A percentile compares a stretch with the other conserved stretches of the same genome.
Conservation (phyloP, 53 echinoderm and acorn worm genomes). For the Holothuria scabra region DNA sequence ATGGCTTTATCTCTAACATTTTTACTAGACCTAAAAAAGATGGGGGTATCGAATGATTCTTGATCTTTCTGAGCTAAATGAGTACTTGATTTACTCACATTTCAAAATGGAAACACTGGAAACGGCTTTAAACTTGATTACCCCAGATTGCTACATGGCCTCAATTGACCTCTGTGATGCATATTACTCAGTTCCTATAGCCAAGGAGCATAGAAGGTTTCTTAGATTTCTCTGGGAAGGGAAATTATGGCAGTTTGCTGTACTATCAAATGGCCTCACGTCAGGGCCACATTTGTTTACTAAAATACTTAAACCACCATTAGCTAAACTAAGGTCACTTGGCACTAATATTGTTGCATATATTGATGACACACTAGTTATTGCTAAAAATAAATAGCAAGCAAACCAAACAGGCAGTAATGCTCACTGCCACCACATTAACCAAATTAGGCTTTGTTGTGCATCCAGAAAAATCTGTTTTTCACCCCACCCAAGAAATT, state of each 20-base stretch:
- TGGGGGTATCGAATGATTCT: too few species aligned
- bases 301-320: constrained; percentile 52
- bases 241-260: constrained; percentile 35
- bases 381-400: too few species aligned
- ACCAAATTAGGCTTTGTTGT: constrained; percentile 2
- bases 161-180: too few species aligned
- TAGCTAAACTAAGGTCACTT: constrained; percentile 19
- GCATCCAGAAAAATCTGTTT: neutral
- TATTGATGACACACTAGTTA: too few species aligned
- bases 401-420: neutral
- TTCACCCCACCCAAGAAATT: neutral
- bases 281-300: constrained; percentile 57
- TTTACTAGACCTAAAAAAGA: constrained; percentile 60
- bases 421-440: neutral
- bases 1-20: constrained; percentile 48
- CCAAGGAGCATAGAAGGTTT: constrained; percentile 41
- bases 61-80: too few species aligned
- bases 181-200: constrained; percentile 51
- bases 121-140: constrained; percentile 28
- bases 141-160: constrained; percentile 52
- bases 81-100: constrained; percentile 37
- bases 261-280: constrained; percentile 49
- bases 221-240: constrained; percentile 43
- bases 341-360: constrained; percentile 22
- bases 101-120: constrained; percentile 62